Conservation (phyloP, 2,888 invertebrate species). For the Eupithecia insigniata region DNA sequence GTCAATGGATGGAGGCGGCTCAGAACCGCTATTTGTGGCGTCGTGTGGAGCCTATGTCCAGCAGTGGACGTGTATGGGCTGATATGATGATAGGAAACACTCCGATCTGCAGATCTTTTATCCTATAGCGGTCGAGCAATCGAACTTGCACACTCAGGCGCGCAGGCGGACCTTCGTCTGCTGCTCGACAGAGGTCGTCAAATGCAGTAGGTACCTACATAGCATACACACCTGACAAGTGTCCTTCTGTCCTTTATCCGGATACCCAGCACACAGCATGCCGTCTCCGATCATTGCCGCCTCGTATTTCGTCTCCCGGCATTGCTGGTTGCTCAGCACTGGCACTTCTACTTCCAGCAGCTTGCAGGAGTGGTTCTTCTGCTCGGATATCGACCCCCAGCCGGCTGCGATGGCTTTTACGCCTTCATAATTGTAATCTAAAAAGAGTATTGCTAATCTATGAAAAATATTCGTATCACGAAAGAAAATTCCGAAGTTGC, state of each 20-base stretch:
- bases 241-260: conserved; percentile 88
- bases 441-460: not conserved
- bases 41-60: too few relatives aligned
- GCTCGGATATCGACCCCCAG: conserved; percentile 93
- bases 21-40: too few relatives aligned
- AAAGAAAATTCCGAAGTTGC: not conserved
- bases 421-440: conserved; percentile 82
- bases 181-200: too few relatives aligned
- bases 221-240: conserved; percentile 88
- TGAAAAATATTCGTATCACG: too few relatives aligned
- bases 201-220: too few relatives aligned
- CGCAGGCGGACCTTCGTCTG: too few relatives aligned
- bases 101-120: too few relatives aligned
- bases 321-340: conserved; percentile 87
- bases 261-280: conserved; percentile 94
- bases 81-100: too few relatives aligned
- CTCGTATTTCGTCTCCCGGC: conserved; percentile 90
- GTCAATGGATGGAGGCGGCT: too few relatives aligned
- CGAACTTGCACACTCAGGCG: too few relatives aligned
- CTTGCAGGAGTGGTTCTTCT: conserved; percentile 91
- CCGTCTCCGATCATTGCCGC: conserved; percentile 92
- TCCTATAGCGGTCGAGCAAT: too few relatives aligned
- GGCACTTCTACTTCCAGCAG: conserved; percentile 92
- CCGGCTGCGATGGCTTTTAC: conserved; percentile 90
- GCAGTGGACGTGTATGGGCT: too few relatives aligned